Conservation (phyloP, 2,113 vertebrate species). For the human (Homo sapiens) region DNA sequence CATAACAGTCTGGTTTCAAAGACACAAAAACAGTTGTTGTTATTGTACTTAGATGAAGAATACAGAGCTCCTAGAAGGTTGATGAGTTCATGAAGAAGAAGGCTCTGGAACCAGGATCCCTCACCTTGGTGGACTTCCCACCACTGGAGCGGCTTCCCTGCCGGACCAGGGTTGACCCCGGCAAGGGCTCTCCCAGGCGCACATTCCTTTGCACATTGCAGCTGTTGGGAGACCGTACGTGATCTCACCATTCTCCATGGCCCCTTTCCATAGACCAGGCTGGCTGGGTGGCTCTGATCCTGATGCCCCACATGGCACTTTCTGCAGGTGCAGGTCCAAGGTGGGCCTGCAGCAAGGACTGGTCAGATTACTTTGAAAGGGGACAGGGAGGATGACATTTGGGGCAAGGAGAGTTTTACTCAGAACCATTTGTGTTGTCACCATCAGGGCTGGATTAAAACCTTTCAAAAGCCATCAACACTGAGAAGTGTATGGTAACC, state of each 20-base stretch:
- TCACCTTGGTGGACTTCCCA: rapidly evolving
- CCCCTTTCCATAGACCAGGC: background rate
- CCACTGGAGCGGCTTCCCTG: background rate
- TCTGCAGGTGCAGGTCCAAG: background rate
- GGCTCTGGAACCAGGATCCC: background rate
- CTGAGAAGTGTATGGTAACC: background rate
- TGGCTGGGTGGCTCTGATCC: background rate
- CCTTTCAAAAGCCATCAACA: background rate
- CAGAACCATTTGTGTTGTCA: background rate
- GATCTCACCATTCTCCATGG: too few species aligned
- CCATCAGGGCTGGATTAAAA: background rate
- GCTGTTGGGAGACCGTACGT: background rate
- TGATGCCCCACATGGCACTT: too few species aligned
- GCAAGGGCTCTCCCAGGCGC: rapidly evolving
- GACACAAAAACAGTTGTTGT: background rate
- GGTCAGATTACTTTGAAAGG: background rate
- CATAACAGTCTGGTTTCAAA: background rate
- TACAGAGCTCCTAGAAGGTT: background rate
- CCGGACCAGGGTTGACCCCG: background rate
- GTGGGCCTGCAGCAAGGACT: rapidly evolving
- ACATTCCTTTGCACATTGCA: background rate
- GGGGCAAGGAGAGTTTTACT: background rate
- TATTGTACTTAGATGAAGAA: background rate
- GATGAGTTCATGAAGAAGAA: background rate
- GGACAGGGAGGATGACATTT: background rate